Percentiles rank a stretch among this genome's conserved stretches.
phyloP scores from a whole-genome alignment of 2,888 invertebrate genomes.

The Panopea generosa region DNA sequence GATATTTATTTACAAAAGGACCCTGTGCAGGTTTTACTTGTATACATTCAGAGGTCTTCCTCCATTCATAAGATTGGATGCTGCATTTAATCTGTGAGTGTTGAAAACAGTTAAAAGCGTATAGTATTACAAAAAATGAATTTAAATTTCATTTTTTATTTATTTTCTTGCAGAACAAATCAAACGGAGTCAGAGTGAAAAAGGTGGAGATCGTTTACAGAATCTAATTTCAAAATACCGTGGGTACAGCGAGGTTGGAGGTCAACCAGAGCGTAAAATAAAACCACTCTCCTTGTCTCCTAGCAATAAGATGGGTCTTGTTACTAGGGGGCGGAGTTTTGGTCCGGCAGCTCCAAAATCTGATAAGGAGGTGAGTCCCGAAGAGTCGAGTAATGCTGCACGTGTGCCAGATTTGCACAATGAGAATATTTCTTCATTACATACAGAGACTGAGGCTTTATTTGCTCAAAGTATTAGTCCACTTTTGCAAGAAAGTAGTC shows the following conservation, averaged over 20 bases:
- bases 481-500: slow-evolving; percentile 27
- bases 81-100: too few species aligned
- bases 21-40: too few species aligned
- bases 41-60: too few species aligned
- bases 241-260: slow-evolving; percentile 70
- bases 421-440: slow-evolving; percentile 13
- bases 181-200: slow-evolving; percentile 65
- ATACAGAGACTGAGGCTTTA: slow-evolving; percentile 28
- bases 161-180: slow-evolving; percentile 61
- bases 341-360: slow-evolving; percentile 71
- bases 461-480: slow-evolving; percentile 35
- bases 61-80: too few species aligned
- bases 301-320: slow-evolving; percentile 70
- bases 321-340: slow-evolving; percentile 71
- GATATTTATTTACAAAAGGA: too few species aligned
- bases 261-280: slow-evolving; percentile 66
- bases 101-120: too few species aligned
- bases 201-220: slow-evolving; percentile 74
- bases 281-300: slow-evolving; percentile 68
- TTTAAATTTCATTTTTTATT: too few species aligned
- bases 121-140: too few species aligned
- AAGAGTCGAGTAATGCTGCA: slow-evolving; percentile 28
- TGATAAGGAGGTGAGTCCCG: slow-evolving; percentile 65
- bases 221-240: slow-evolving; percentile 79
- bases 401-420: slow-evolving; percentile 31